Evolutionary conservation across 2,113 vertebrate species (phyloP), one percentile per base, ranked within the genome.

Genomic region (Manacus vitellinus): DNA sequence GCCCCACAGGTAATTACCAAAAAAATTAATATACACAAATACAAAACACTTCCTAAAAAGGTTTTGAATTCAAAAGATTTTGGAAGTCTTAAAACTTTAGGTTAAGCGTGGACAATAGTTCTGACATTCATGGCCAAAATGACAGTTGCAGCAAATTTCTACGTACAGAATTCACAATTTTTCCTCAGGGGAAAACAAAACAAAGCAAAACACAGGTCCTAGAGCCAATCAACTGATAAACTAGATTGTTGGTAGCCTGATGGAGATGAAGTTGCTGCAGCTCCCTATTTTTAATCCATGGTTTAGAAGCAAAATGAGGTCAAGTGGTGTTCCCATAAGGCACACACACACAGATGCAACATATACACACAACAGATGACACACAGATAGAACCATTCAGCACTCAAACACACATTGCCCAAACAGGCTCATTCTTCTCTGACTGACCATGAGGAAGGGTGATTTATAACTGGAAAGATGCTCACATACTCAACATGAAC

Each of bases 311-410:
- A 70, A 51, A 61, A 46, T 25, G 49, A 70, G 59, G 77, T 49
- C 33, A 27, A 63, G 35, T 2, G 0, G 28, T 41, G 31, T 8
- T 89, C 63, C 67, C 58, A 76, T 27, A 15, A 87, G 59, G 58
- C 20, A 54, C 3, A 4, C 49, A 49, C 2, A n/a, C n/a, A 58
- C 28, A 54, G n/a, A 62, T 9, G 15, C 27, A 62, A 23, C 18
- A 41, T 35, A 21, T 14, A 28, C 24, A 65, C 0, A 0, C 41
- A 43, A 35, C 0, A 0, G 25, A 30, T 12, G 12, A 65, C 41
- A 51, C 44, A 18, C 12, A 8, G 21, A 37, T 7, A 77, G 46
- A 37, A 85, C 9, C 6, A 37, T 22, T 61, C 33, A 35, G 30
- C 8, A 33, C 46, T 44, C 19, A 33, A 88, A 73, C 27, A 70